A percentile compares a stretch with the other conserved stretches of the same genome.
Evolutionary conservation across 2,888 invertebrate genomes (phyloP).

Genomic region (Cerastoderma edule): DNA sequence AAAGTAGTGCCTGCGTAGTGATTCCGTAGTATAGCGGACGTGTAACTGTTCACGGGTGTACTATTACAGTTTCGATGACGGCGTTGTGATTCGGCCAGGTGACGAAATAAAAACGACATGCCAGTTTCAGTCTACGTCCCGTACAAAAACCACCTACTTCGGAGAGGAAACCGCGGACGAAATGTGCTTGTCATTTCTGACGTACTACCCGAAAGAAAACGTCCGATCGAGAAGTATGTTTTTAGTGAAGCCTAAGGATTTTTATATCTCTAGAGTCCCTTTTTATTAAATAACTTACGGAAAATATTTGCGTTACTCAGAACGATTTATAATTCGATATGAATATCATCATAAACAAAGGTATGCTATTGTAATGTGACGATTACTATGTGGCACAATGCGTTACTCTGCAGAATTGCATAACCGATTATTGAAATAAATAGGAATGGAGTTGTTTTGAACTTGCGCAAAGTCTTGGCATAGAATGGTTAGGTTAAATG

Average conservation of each 20-base stretch:
- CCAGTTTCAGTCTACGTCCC: constrained; percentile 46
- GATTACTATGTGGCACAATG: too few relatives aligned
- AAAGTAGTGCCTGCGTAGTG: too few relatives aligned
- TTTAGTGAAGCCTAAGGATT: background rate
- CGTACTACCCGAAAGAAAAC: constrained; percentile 66
- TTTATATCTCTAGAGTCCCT: background rate
- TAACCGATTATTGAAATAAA: too few relatives aligned
- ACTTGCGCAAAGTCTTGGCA: too few relatives aligned
- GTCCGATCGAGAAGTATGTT: constrained; percentile 1
- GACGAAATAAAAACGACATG: constrained; percentile 68
- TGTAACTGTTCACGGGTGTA: too few relatives aligned
- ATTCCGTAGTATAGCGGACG: too few relatives aligned
- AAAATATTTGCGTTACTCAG: background rate
- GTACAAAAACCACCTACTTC: constrained; percentile 37
- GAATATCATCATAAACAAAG: background rate
- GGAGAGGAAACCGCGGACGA: constrained; percentile 71
- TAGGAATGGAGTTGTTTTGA: too few relatives aligned
- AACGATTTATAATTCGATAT: background rate
- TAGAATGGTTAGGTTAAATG: too few relatives aligned
- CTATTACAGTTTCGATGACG: constrained; percentile 54
- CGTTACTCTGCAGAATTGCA: too few relatives aligned
- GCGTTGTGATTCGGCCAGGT: constrained; percentile 60
- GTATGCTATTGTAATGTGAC: background rate
- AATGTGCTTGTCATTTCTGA: constrained; percentile 72
- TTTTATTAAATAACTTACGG: background rate